Base-by-base conservation (phyloP, 1,140 invertebrate species). In the Drosophila trapezifrons region DNA sequence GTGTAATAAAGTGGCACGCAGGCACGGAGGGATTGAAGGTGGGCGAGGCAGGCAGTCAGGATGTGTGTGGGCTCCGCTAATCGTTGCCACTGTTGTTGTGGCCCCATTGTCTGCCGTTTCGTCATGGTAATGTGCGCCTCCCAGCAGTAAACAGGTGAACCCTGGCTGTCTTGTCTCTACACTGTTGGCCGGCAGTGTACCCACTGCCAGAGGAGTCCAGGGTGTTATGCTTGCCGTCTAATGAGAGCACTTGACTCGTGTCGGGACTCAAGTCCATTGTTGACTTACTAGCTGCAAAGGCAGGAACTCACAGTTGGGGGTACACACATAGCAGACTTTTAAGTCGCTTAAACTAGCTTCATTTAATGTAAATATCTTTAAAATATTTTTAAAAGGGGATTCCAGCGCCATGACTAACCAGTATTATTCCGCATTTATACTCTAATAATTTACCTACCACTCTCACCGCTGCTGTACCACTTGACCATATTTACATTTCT, bases 1-100 rank as follows among this genome's bases (percentile, higher is more conserved):
- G 43, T 49, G 49, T 73, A 77, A 47, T 67, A 56, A 72, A 69
- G 70, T 78, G 78, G 55, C 75, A 77, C 46, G 67, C 71, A 64
- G 27, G 35, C 29, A 52, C 38, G 10, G 3, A 29, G 27, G 29
- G 9, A 55, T 22, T 20, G 40, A 37, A 62, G 49, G 46, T 43
- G 43, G 47, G 40, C 17, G 29, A 18, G 42, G 43, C 49, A 45
- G 37, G 27, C 22, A 43, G 51, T 25, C 72, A 45, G 54, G 62
- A 74, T 71, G 67, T 60, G 66, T 60, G 58, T 59, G 22, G 42
- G 55, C 45, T 42, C 42, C 46, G 54, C 70, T 90, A 90, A 89
- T 81, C 77, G 86, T 54, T 85, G 55, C 74, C 58, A 43, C 76
- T 63, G 80, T 80, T 90, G 78, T 90, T 81, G 77, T 90, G 82